Evolutionary conservation across 2,888 invertebrate species (phyloP).

Genomic region (Choristoneura rosaceana): DNA sequence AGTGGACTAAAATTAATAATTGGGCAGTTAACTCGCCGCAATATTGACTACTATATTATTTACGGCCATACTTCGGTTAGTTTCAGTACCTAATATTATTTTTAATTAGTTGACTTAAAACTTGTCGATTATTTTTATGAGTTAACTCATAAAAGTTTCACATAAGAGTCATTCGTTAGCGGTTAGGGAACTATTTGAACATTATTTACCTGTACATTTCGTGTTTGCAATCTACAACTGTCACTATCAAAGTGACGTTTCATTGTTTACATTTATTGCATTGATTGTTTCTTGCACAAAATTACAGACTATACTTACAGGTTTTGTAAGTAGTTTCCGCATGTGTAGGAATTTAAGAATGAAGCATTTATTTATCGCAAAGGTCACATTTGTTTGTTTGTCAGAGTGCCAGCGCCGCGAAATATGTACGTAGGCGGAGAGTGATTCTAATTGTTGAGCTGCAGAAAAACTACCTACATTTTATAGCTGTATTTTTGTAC

Average conservation of each 20-base stretch:
- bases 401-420: slow-evolving; percentile 22
- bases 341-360: slow-evolving; percentile 11
- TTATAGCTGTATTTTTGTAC: neutral
- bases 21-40: neutral
- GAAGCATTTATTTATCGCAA: slow-evolving; percentile 10
- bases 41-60: neutral
- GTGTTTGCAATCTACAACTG: neutral
- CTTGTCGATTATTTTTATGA: neutral
- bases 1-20: neutral
- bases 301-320: neutral
- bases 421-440: slow-evolving; percentile 9
- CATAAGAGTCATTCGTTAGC: neutral
- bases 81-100: neutral
- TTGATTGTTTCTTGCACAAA: neutral
- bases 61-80: neutral
- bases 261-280: neutral
- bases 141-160: neutral
- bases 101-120: slow-evolving; percentile 1
- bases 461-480: slow-evolving; percentile 6
- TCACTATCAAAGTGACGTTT: neutral
- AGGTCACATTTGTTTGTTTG: slow-evolving; percentile 14
- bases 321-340: neutral
- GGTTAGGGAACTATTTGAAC: neutral
- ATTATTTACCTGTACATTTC: no score
- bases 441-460: slow-evolving; percentile 21